These are phyloP conservation scores for Crenichthys baileyi DNA, from an alignment of 2,797 vertebrate species.

Conservation along the genomic window DNA sequence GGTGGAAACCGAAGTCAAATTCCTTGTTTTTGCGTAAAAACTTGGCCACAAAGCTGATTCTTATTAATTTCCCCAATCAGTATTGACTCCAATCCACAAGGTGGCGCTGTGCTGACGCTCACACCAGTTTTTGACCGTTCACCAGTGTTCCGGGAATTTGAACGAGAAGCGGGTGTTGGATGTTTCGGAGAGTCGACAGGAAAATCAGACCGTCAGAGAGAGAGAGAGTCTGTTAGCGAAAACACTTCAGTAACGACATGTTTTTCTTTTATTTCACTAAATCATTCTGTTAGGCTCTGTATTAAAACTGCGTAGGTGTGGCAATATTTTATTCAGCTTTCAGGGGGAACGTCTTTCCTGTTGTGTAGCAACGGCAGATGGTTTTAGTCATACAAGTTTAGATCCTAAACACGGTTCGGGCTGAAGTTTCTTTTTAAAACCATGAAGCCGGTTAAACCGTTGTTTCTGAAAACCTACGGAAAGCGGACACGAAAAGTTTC, in stretches of 20 bases:
- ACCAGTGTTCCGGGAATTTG: slow-evolving; percentile 48
- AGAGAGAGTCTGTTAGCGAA: background rate
- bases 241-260: background rate
- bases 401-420: background rate
- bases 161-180: slow-evolving; percentile 55
- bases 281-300: background rate
- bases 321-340: background rate
- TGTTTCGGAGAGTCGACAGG: fast-evolving
- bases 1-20: no score
- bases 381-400: background rate
- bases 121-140: slow-evolving; percentile 48
- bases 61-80: background rate
- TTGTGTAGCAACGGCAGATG: background rate
- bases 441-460: slow-evolving; percentile 53
- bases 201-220: fast-evolving
- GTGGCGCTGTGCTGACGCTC: slow-evolving; percentile 22
- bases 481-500: slow-evolving; percentile 65
- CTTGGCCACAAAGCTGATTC: no score
- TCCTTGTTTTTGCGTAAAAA: no score
- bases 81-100: slow-evolving; percentile 41
- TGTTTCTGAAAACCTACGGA: slow-evolving; percentile 77
- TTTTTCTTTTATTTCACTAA: background rate
- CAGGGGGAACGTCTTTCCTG: background rate
- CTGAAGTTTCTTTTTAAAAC: background rate
- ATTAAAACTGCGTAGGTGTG: background rate